phyloP scores from a whole-genome alignment of 37 sponge, comb jelly and placozoan genomes.

The Spongilla lacustris region DNA sequence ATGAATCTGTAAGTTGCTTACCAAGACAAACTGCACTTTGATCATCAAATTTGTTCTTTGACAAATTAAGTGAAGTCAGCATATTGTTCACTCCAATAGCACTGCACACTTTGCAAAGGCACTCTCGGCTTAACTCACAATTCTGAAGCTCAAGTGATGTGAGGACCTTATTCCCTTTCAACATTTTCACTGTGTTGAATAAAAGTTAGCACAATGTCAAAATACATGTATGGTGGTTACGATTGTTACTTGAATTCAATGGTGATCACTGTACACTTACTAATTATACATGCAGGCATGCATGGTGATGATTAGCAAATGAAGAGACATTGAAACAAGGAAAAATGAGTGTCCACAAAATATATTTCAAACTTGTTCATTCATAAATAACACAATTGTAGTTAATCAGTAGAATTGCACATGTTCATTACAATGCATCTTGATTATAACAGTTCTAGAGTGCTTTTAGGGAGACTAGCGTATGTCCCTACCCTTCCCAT shows the following conservation, averaged over 20 bases:
- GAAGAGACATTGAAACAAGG: neutral
- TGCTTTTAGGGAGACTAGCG: constrained; percentile 1
- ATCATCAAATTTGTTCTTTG: neutral
- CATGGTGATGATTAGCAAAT: constrained; percentile 1
- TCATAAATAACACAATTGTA: neutral
- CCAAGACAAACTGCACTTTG: constrained; percentile 1
- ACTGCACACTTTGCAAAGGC: constrained; percentile 1
- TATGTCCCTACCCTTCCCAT: neutral
- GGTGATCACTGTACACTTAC: constrained; percentile 1
- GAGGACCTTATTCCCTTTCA: constrained; percentile 1
- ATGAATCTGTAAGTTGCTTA: constrained; percentile 1
- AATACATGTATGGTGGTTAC: constrained; percentile 1
- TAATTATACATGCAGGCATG: constrained; percentile 1
- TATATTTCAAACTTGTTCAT: neutral
- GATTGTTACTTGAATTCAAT: neutral
- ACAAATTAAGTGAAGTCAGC: constrained; percentile 1
- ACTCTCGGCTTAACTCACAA: neutral
- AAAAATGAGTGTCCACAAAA: neutral
- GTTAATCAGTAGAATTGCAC: constrained; percentile 1
- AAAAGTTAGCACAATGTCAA: constrained; percentile 1
- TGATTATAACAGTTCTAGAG: constrained; percentile 1
- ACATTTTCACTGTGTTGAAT: neutral
- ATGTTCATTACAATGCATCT: constrained; percentile 1
- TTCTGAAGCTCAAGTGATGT: constrained; percentile 1
- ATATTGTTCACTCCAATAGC: constrained; percentile 1